Evolutionary conservation across 2,797 vertebrate species (phyloP).

Genomic region (Poecilia wingei): DNA sequence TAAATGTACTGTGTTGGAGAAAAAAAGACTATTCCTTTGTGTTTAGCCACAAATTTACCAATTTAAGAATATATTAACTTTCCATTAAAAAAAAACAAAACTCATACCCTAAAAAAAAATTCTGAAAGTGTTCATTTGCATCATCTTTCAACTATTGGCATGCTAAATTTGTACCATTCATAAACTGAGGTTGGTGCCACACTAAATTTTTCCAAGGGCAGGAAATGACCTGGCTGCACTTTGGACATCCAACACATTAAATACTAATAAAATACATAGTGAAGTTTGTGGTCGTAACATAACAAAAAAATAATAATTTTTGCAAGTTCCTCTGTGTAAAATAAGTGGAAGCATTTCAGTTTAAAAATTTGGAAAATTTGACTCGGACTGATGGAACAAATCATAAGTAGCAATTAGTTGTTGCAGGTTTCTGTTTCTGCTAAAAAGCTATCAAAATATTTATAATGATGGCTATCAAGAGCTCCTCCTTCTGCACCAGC

Average conservation of each 20-base stretch:
- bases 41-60: not conserved
- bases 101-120: not conserved
- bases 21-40: not conserved
- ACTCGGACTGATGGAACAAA: not conserved
- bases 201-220: not conserved
- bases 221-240: not conserved
- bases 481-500: constrained; percentile 46
- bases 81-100: not conserved
- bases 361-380: not conserved
- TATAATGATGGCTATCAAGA: constrained; percentile 43
- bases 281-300: not conserved
- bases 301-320: not conserved
- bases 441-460: constrained; percentile 60
- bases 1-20: not conserved
- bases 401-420: constrained; percentile 26
- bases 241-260: constrained; percentile 2
- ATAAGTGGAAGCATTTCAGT: not conserved
- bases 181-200: not conserved
- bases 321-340: not conserved
- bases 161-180: not conserved
- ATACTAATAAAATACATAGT: not conserved
- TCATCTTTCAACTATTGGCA: not conserved
- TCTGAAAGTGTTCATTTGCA: not conserved
- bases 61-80: not conserved
- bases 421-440: constrained; percentile 37